A percentile compares a stretch with the other conserved stretches of the same genome.
These are phyloP conservation scores for Hypanus sabinus DNA, from an alignment of 2,113 vertebrate species.

Conservation along the genomic window DNA sequence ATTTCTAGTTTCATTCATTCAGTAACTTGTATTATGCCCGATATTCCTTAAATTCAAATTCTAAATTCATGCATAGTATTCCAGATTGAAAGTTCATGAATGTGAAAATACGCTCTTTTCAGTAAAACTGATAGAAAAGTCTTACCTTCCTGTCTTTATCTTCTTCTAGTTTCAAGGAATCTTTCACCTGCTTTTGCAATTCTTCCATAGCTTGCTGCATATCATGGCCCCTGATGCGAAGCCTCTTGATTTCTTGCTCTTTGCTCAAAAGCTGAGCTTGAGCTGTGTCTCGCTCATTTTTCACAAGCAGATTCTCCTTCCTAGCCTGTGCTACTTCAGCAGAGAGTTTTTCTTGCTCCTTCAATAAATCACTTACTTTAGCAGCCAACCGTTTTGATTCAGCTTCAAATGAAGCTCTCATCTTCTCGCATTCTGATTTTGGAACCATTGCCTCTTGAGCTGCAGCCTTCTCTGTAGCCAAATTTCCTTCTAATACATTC, in stretches of 20 bases:
- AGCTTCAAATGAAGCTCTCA: conserved; percentile 60
- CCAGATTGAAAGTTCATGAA: neutral
- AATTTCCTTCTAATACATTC: conserved; percentile 66
- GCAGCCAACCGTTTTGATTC: conserved; percentile 68
- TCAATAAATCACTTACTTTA: conserved; percentile 73
- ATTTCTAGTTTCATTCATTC: neutral
- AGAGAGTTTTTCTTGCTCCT: conserved; percentile 77
- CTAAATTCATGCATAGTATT: neutral
- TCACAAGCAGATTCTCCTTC: conserved; percentile 67
- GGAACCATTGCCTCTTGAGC: conserved; percentile 64
- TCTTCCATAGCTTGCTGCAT: conserved; percentile 73
- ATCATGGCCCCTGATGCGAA: conserved; percentile 66
- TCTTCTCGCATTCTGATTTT: conserved; percentile 59
- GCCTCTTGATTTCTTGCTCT: conserved; percentile 58
- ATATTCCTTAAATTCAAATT: neutral
- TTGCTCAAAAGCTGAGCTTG: conserved; percentile 55
- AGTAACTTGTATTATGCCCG: neutral
- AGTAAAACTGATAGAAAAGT: neutral
- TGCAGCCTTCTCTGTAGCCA: conserved; percentile 62
- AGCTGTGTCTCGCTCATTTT: conserved; percentile 57
- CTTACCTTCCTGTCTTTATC: conserved; percentile 90
- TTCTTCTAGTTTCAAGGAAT: conserved; percentile 73
- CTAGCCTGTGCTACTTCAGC: conserved; percentile 66
- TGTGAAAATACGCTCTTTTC: neutral
- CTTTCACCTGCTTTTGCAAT: conserved; percentile 75